These are phyloP conservation scores for Nematolebias whitei DNA, from an alignment of 2,113 vertebrate species.

Conservation along the genomic window DNA sequence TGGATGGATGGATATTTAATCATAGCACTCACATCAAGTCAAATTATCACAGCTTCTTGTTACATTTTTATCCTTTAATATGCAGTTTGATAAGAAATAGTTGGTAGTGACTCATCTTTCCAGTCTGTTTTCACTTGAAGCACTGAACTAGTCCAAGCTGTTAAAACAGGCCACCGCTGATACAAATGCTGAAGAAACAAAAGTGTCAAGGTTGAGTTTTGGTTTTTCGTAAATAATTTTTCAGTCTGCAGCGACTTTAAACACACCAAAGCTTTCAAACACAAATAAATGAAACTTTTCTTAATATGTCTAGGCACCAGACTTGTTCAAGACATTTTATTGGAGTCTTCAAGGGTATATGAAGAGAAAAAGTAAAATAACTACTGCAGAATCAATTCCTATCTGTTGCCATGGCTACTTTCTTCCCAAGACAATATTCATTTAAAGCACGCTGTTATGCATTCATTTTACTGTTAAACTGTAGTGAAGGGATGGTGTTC, in stretches of 20 bases:
- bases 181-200: neutral
- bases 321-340: constrained; percentile 31
- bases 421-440: constrained; percentile 55
- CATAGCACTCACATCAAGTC: too few relatives aligned
- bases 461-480: constrained; percentile 38
- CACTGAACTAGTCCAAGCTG: too few relatives aligned
- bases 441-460: constrained; percentile 59
- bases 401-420: constrained; percentile 68
- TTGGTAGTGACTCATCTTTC: too few relatives aligned
- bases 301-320: neutral
- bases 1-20: too few relatives aligned
- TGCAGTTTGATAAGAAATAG: too few relatives aligned
- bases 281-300: too few relatives aligned
- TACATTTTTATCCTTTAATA: too few relatives aligned
- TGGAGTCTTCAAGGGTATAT: constrained; percentile 31
- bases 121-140: too few relatives aligned
- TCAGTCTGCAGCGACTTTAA: too few relatives aligned
- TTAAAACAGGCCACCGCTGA: too few relatives aligned
- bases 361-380: constrained; percentile 42
- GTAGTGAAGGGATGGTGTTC: constrained; percentile 16
- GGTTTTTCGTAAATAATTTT: neutral
- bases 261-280: too few relatives aligned
- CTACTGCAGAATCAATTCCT: constrained; percentile 37
- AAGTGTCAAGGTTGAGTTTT: constrained; percentile 14
- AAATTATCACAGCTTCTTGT: too few relatives aligned